Base-by-base conservation (phyloP, 2,888 invertebrate genomes). In the Carpatolechia fugitivella region DNA sequence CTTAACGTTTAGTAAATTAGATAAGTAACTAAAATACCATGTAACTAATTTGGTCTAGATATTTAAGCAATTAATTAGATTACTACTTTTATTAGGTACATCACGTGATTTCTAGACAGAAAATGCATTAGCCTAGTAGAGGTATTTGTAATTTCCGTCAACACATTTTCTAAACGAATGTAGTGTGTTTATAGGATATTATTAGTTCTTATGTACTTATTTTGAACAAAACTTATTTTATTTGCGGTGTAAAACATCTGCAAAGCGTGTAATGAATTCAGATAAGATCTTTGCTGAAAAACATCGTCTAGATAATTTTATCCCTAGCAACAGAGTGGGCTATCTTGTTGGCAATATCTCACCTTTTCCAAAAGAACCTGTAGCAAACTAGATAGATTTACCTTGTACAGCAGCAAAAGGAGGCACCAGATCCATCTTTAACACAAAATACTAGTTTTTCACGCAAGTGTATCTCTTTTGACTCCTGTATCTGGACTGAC, bases 401-500 rank as follows among this genome's bases (percentile, higher is more conserved):
- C 85, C 82, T 74, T 78, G 72, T 8, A 74, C 65, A 53, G 70
- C 60, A 10, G 70, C 63, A 54, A 78, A 56, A 8, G 79, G 78
- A 54, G 79, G 79, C 46, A 77, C 74, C 38, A 80, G 65, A 67
- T 80, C 78, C 85, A 84, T 86, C 58, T 52, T 63, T 30, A 49
- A 31, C 4, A 36, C 38, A 55, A 47, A 38, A 31, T 44, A 44
- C 6, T 48, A 46, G 55, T 33, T 30, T 18, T 36, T 29, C 13
- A 16, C 41, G 4, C 14, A 49, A 18, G 10, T 36, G 13, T n/a
- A 48, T 3, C 1, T 13, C n/a, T 20, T 49, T 16, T 1, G 20
- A 18, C 13, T 56, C 60, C 57, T 63, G 55, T 56, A 57, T 24
- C 61, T 56, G 64, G 60, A 61, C 76, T 74, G 73, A 68, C 73